These are phyloP conservation scores for Forbesichthys papilliferus DNA, from an alignment of 2,113 vertebrate genomes.

Conservation along the genomic window DNA sequence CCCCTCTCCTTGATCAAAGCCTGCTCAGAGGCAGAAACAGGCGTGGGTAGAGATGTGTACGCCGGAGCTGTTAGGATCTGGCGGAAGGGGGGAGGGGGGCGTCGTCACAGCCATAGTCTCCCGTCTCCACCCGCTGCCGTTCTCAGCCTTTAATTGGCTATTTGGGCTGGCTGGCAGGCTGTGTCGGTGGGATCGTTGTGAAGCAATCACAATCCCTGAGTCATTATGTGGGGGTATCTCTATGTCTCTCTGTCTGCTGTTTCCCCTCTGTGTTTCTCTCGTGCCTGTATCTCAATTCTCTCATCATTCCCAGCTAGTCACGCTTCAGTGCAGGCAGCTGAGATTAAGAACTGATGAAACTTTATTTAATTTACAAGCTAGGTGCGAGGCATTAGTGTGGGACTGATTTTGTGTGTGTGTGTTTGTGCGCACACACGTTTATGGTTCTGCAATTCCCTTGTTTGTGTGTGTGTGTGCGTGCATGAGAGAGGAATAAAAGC, in stretches of 20 bases:
- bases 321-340: constrained; percentile 27
- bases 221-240: constrained; percentile 31
- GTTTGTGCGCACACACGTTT: not conserved
- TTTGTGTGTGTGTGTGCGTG: not conserved
- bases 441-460: not conserved
- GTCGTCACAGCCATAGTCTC: constrained; percentile 18
- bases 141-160: constrained; percentile 67
- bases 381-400: no score
- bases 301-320: constrained; percentile 29
- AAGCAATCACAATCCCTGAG: constrained; percentile 47
- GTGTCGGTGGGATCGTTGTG: constrained; percentile 53
- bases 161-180: constrained; percentile 59
- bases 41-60: constrained; percentile 33
- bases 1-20: constrained; percentile 6
- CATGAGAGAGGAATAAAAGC: not conserved
- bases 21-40: constrained; percentile 26
- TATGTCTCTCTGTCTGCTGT: not conserved
- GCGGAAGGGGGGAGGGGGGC: constrained; percentile 34
- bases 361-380: not conserved
- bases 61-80: constrained; percentile 50
- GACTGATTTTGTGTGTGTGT: not conserved
- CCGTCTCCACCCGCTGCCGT: constrained; percentile 45
- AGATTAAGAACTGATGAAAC: constrained; percentile 35
- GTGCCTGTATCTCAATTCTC: constrained; percentile 1
- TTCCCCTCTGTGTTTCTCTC: not conserved